Evolutionary conservation across 2,888 invertebrate species (phyloP).

Genomic region (Iphiclides podalirius): DNA sequence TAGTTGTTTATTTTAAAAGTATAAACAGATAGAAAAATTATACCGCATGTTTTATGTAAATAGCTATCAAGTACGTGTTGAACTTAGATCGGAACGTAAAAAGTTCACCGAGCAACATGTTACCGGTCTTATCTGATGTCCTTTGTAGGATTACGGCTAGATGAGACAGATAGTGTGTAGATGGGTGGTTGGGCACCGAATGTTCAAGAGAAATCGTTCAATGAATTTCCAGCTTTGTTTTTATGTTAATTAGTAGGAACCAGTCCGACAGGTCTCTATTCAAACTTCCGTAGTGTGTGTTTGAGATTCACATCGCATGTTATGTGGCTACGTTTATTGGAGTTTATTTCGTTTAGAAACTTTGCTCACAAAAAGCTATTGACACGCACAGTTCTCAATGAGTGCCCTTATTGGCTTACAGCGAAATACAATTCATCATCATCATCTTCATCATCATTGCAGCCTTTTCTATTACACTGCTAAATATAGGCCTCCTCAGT

Average conservation of each 20-base stretch:
- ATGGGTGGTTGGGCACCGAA: conserved; percentile 62
- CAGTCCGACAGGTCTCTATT: conserved; percentile 50
- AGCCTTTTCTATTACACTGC: too few relatives aligned
- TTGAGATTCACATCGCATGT: conserved; percentile 45
- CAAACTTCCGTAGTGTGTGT: conserved; percentile 68
- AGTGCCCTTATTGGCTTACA: too few relatives aligned
- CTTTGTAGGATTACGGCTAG: conserved; percentile 75
- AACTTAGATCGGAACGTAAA: conserved; percentile 42
- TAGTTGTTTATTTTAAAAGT: neutral
- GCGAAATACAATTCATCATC: too few relatives aligned
- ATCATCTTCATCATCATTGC: too few relatives aligned
- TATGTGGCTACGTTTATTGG: too few relatives aligned
- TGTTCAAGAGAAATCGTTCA: conserved; percentile 70
- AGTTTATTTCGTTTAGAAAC: too few relatives aligned
- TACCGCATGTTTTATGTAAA: neutral
- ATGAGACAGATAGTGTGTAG: conserved; percentile 67
- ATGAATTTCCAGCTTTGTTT: conserved; percentile 73
- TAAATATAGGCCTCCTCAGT: too few relatives aligned
- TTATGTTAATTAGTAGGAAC: conserved; percentile 69
- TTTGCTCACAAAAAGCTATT: too few relatives aligned
- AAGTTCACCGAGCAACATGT: conserved; percentile 41
- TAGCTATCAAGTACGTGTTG: conserved; percentile 22
- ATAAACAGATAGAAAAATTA: neutral
- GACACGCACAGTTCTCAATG: too few relatives aligned
- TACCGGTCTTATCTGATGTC: conserved; percentile 71